Percentiles rank a stretch among this genome's conserved stretches.
phyloP scores from a whole-genome alignment of 2,888 invertebrate species.

The Drosophila meridionalis region DNA sequence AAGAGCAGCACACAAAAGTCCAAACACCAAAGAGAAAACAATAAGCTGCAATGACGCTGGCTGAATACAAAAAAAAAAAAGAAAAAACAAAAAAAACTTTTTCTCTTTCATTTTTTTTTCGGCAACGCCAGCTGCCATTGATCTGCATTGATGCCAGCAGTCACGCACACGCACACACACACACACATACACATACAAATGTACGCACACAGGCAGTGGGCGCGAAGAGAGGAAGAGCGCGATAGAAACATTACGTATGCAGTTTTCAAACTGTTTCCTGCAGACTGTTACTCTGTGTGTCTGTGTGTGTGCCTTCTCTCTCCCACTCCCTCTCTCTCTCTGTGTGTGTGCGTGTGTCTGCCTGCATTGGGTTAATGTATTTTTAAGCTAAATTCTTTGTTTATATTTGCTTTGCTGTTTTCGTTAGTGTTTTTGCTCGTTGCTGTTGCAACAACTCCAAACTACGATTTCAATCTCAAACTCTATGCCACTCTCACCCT shows the following conservation, averaged over 20 bases:
- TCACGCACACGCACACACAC: slow-evolving; percentile 26
- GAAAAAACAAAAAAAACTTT: slow-evolving; percentile 19
- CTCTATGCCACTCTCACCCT: neutral
- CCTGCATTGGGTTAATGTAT: slow-evolving; percentile 73
- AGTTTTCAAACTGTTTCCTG: slow-evolving; percentile 56
- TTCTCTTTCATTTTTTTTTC: slow-evolving; percentile 11
- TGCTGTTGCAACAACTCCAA: slow-evolving; percentile 38
- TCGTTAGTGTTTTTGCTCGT: slow-evolving; percentile 55
- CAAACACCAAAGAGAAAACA: slow-evolving; percentile 57
- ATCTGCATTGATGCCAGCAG: slow-evolving; percentile 72
- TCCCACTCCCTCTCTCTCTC: neutral
- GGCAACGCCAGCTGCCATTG: slow-evolving; percentile 59
- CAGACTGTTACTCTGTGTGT: slow-evolving; percentile 20
- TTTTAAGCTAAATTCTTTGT: slow-evolving; percentile 81
- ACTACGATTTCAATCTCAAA: slow-evolving; percentile 21
- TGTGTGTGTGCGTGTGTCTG: slow-evolving; percentile 1
- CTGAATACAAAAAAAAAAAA: slow-evolving; percentile 33
- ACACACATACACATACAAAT: slow-evolving; percentile 6
- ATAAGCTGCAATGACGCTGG: slow-evolving; percentile 54
- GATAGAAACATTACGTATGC: slow-evolving; percentile 60
- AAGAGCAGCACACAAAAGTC: slow-evolving; percentile 54
- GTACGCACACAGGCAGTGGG: neutral
- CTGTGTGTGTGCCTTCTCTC: slow-evolving; percentile 7
- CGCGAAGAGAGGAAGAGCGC: slow-evolving; percentile 3
- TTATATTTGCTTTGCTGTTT: slow-evolving; percentile 76